phyloP scores from a whole-genome alignment of 2,888 invertebrate species.

The Bursaphelenchus okinawaensis region DNA sequence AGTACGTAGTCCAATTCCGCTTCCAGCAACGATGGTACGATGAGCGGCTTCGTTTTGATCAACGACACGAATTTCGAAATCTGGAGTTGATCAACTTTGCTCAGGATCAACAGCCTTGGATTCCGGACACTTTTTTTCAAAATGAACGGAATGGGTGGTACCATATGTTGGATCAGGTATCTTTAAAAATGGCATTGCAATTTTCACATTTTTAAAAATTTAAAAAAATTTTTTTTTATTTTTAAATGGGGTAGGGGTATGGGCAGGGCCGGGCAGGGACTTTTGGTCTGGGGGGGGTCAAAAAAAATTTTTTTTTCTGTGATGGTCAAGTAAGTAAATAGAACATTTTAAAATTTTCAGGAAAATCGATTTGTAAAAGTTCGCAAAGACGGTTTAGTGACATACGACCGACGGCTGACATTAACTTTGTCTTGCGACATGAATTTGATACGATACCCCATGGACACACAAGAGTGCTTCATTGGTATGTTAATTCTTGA shows the following conservation, averaged over 20 bases:
- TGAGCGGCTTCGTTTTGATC: conserved; percentile 48
- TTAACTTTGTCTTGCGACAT: conserved; percentile 56
- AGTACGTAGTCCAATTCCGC: conserved; percentile 56
- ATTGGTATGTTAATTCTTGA: conserved; percentile 44
- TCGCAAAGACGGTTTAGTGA: conserved; percentile 52
- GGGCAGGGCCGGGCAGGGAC: too few species aligned
- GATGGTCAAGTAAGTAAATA: neutral
- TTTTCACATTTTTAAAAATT: neutral
- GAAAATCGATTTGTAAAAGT: conserved; percentile 54
- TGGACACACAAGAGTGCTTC: conserved; percentile 56
- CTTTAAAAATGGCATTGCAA: neutral
- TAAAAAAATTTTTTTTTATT: neutral
- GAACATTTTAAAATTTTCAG: conserved; percentile 16
- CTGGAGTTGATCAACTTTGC: conserved; percentile 50
- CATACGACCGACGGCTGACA: conserved; percentile 54
- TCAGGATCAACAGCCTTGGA: conserved; percentile 51
- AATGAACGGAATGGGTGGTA: conserved; percentile 56
- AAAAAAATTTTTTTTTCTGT: neutral
- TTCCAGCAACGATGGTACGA: conserved; percentile 57
- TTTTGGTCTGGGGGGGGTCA: neutral
- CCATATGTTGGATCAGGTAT: conserved; percentile 53
- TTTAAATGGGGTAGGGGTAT: too few species aligned
- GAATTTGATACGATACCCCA: conserved; percentile 54
- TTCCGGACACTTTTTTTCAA: conserved; percentile 37
- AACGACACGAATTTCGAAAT: conserved; percentile 38